Evolutionary conservation across 2,113 vertebrate genomes (phyloP), one percentile per base, ranked within the genome.

Genomic region (Leiothrix lutea): DNA sequence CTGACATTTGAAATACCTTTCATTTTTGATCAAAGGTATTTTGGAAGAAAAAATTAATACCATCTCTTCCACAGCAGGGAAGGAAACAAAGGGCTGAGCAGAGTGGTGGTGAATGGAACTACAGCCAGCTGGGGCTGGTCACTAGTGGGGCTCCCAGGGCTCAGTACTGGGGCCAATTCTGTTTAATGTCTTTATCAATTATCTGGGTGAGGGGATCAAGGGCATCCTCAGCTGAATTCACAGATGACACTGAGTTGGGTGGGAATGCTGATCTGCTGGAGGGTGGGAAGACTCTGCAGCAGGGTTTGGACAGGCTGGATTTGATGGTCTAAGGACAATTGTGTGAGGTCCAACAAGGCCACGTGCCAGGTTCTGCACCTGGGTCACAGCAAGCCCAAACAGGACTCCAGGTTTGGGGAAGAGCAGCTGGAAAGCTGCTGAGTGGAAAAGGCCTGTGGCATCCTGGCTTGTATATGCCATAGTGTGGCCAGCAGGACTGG

Each of bases 1-100:
- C 90, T 96, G 92, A 74, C 66, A 45, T 94, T 88, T 79, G 48
- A 85, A 86, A 92, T 86, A 47, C 81, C 85, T 93, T 85, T 48
- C 36, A 15, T 86, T 92, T 90, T 67, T 94, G 65, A 84, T 69
- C 70, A 88, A 94, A 91, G 45, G 73, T 92, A 51, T 75, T 95
- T 95, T 95, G 77, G 65, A 86, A 80, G 38, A n/a, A 71, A 85
- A 69, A 85, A 62, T 4, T 24, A 85, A 72, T 57, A 20, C 22
- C 21, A 48, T 84, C 54, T 78, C 53, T 89, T 86, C 33, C n/a
- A 47, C 21, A 74, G 48, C 33, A 56, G 69, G 31, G 57, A 36
- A 90, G 53, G 58, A 62, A 72, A 74, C 0, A 0, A 6, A 80
- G 61, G 42, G 42, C 54, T 61, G 75, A 80, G 40, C 31, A 56